A percentile compares a stretch with the other conserved stretches of the same genome.
These are phyloP conservation scores for Oryzias curvinotus DNA, from an alignment of 2,113 vertebrate genomes.

Conservation along the genomic window DNA sequence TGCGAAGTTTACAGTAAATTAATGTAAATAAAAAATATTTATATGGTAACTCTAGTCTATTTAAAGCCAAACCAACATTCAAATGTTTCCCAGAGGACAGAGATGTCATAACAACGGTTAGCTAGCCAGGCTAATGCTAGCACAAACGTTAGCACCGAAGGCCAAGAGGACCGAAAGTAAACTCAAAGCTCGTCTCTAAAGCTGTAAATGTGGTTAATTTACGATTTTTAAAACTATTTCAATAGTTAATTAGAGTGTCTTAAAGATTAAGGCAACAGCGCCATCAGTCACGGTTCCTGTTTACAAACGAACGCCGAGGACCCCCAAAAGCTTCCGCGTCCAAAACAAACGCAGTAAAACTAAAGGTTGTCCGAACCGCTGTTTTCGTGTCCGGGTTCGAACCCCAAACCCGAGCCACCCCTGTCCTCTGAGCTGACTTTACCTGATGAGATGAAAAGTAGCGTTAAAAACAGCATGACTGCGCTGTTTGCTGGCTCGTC, in stretches of 20 bases:
- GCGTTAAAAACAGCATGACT: constrained; percentile 70
- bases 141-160: background rate
- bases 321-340: constrained; percentile 47
- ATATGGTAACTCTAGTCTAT: constrained; percentile 1
- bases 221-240: no score
- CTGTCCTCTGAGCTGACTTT: background rate
- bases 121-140: constrained; percentile 20
- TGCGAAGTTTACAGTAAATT: no score
- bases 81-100: background rate
- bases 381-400: accelerated
- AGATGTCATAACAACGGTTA: background rate
- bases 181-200: background rate
- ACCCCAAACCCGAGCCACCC: no score
- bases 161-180: background rate
- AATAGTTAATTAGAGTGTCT: no score
- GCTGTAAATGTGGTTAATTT: background rate
- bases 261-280: no score
- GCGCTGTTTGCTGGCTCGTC: constrained; percentile 12
- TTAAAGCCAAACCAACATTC: background rate
- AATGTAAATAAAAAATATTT: background rate
- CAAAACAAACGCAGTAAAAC: constrained; percentile 26
- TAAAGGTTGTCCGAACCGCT: background rate
- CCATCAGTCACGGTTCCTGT: background rate
- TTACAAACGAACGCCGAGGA: constrained; percentile 20
- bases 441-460: constrained; percentile 78